phyloP scores from a whole-genome alignment of 2,888 invertebrate species.

The Phlogophora meticulosa region DNA sequence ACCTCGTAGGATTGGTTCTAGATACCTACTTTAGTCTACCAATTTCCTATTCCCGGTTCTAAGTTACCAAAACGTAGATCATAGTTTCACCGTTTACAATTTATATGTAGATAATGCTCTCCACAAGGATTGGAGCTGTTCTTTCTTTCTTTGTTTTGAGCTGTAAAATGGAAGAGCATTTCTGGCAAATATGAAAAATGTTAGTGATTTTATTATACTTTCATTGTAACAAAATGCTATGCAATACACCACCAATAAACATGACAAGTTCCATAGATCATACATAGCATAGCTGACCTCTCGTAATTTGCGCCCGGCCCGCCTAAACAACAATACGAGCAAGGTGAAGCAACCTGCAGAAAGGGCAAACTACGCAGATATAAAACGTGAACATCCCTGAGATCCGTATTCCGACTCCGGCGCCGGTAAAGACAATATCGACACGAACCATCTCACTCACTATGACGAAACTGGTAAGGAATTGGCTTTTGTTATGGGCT shows the following conservation, averaged over 20 bases:
- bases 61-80: no score
- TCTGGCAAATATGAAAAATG: no score
- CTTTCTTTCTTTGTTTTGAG: no score
- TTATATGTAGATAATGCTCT: no score
- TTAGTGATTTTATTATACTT: no score
- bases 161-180: background rate
- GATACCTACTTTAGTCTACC: background rate
- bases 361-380: conserved; percentile 87
- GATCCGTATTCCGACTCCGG: conserved; percentile 78
- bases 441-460: conserved; percentile 71
- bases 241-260: conserved; percentile 41
- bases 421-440: conserved; percentile 74
- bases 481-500: conserved; percentile 52
- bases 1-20: background rate
- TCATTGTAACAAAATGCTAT: conserved; percentile 18
- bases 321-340: conserved; percentile 84
- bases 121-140: no score
- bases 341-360: conserved; percentile 87
- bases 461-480: conserved; percentile 85
- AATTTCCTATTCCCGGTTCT: background rate
- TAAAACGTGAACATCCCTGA: conserved; percentile 87
- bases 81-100: no score
- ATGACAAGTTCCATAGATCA: conserved; percentile 59
- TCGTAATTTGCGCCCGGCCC: conserved; percentile 73
- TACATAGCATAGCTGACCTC: conserved; percentile 62